Base-by-base conservation (phyloP, 2,113 vertebrate species). In the Urocynchramus pylzowi region DNA sequence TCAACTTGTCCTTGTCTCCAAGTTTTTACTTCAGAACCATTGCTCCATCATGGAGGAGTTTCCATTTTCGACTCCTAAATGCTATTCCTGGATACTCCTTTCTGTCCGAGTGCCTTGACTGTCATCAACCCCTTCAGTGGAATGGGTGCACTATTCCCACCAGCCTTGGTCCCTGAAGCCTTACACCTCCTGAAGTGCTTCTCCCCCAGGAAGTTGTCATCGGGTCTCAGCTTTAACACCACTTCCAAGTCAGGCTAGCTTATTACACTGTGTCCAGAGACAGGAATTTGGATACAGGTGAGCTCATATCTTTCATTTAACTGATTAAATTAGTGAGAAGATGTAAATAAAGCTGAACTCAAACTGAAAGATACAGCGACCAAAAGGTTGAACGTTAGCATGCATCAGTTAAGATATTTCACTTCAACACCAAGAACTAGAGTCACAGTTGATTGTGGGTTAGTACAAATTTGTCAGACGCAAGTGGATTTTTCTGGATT, bases 401-500 rank as follows among this genome's bases (percentile, higher is more conserved):
- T 97, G 96, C 93, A 96, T 94, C 90, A 57, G 87, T 90, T 94
- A 91, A 94, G 89, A 68, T 96, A 96, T 31, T 95, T 96, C 95
- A 97, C 95, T 96, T 96, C 90, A 97, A 96, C 96, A 97, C 76
- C 95, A 94, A 94, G 80, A 92, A 92, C 94, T 65, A 96, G 90
- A 94, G 94, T 96, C 96, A 97, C 93, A 96, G 93, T 73, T 78
- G 90, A 53, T 90, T 84, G 96, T 93, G 93, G 53, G 61, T 96
- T 96, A 96, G 93, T 93, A 97, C 73, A 91, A 96, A 89, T 96
- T 96, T 93, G 90, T 94, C 92, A 87, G 80, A 76, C 17, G 53
- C 90, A 92, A 78, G 86, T 94, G 71, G 69, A 83, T 80, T 96
- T 87, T 75, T 93, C 88, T 92, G 94, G 84, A 90, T 89, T 95